phyloP scores from a whole-genome alignment of 2,113 vertebrate species.

The Channa argus region DNA sequence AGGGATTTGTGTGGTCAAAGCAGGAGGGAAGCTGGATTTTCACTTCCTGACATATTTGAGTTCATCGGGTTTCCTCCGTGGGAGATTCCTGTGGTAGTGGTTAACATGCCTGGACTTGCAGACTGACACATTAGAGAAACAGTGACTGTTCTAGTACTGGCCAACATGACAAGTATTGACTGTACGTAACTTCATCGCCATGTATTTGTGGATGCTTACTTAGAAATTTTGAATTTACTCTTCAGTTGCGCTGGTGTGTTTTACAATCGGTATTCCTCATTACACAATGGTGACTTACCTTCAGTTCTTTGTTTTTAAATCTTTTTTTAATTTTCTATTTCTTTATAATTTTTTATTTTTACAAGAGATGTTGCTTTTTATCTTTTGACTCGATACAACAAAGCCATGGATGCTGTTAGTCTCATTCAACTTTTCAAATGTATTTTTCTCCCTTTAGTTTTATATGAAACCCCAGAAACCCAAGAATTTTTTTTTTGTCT shows the following conservation, averaged over 20 bases:
- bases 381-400: too few relatives aligned
- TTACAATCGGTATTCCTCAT: not conserved
- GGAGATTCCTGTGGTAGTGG: conserved; percentile 62
- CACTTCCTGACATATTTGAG: conserved; percentile 38
- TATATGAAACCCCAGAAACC: too few relatives aligned
- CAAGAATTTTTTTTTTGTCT: too few relatives aligned
- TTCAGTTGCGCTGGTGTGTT: conserved; percentile 42
- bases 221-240: conserved; percentile 24
- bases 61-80: conserved; percentile 48
- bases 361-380: too few relatives aligned
- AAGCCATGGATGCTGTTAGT: too few relatives aligned
- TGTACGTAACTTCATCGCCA: conserved; percentile 10
- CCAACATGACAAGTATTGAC: conserved; percentile 43
- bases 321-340: not conserved
- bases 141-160: conserved; percentile 14
- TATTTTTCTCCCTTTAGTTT: too few relatives aligned
- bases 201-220: conserved; percentile 7
- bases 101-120: conserved; percentile 31
- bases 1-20: conserved; percentile 45
- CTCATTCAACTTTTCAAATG: too few relatives aligned
- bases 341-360: too few relatives aligned
- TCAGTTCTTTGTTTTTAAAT: not conserved
- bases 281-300: not conserved
- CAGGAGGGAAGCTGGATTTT: conserved; percentile 24
- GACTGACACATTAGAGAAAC: conserved; percentile 21